Percentiles rank a stretch among this genome's conserved stretches.
phyloP scores from a whole-genome alignment of 2,888 invertebrate genomes.

The Diogma glabrata region DNA sequence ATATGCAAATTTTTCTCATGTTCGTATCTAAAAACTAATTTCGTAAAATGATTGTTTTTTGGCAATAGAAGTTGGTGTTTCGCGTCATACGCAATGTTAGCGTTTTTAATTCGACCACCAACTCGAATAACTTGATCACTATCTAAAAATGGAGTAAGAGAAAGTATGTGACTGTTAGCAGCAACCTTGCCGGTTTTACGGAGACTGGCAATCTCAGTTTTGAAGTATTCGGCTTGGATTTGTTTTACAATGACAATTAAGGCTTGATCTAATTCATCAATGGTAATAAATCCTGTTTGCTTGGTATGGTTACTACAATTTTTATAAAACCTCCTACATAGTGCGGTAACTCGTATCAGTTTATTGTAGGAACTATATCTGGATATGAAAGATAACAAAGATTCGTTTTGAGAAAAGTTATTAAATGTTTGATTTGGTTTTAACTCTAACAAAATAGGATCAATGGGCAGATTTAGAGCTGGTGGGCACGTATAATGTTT shows the following conservation, averaged over 20 bases:
- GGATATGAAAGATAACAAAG: background rate
- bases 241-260: background rate
- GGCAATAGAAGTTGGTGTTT: background rate
- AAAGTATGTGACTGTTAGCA: background rate
- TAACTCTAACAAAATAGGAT: background rate
- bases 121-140: background rate
- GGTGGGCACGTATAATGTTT: background rate
- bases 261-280: background rate
- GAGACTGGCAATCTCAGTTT: background rate
- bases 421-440: background rate
- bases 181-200: background rate
- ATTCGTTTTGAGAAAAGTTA: background rate
- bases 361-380: background rate
- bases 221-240: background rate
- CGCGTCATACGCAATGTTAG: background rate
- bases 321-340: background rate
- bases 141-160: background rate
- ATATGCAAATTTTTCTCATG: background rate
- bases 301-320: background rate
- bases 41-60: background rate
- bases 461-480: background rate
- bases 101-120: slow-evolving; percentile 4
- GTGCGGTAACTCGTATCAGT: background rate
- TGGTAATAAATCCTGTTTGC: background rate
- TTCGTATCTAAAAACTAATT: background rate